phyloP scores from a whole-genome alignment of 2,797 vertebrate species.

The Pseudochirops corinnae region DNA sequence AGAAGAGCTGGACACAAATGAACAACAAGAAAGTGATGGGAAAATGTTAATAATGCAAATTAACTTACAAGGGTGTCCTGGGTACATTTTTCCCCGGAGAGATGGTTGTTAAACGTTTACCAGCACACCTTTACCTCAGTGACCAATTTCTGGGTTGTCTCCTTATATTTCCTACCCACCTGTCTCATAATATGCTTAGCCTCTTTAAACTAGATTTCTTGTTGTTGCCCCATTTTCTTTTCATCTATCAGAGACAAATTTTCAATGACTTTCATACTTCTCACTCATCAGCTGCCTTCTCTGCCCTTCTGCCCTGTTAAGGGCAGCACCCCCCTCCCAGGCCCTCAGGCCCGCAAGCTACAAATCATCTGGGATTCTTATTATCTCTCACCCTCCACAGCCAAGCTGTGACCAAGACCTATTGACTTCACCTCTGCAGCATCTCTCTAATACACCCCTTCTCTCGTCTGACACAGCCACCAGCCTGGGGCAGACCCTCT shows the following conservation, averaged over 20 bases:
- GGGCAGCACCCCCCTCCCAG: neutral
- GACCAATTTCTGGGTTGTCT: constrained; percentile 92
- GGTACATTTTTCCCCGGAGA: neutral
- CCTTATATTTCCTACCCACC: constrained; percentile 94
- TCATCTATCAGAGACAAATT: constrained; percentile 91
- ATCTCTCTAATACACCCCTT: neutral
- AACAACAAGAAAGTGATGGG: neutral
- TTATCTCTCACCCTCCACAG: neutral
- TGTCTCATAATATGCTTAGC: constrained; percentile 96
- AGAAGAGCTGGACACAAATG: neutral
- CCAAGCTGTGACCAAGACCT: neutral
- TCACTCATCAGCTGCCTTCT: constrained; percentile 92
- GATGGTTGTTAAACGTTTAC: neutral
- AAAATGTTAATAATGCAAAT: neutral
- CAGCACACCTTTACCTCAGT: constrained; percentile 82
- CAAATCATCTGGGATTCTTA: neutral
- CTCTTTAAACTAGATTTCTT: constrained; percentile 96
- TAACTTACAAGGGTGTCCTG: neutral
- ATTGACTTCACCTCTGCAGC: neutral
- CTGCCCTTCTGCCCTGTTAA: constrained; percentile 79
- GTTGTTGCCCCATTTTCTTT: constrained; percentile 93
- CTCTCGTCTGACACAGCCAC: neutral
- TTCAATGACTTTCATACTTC: constrained; percentile 96
- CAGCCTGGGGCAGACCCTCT: neutral
- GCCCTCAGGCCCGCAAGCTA: neutral